Conservation (phyloP, 2,113 vertebrate species). For the Haplotaxodon microlepis region DNA sequence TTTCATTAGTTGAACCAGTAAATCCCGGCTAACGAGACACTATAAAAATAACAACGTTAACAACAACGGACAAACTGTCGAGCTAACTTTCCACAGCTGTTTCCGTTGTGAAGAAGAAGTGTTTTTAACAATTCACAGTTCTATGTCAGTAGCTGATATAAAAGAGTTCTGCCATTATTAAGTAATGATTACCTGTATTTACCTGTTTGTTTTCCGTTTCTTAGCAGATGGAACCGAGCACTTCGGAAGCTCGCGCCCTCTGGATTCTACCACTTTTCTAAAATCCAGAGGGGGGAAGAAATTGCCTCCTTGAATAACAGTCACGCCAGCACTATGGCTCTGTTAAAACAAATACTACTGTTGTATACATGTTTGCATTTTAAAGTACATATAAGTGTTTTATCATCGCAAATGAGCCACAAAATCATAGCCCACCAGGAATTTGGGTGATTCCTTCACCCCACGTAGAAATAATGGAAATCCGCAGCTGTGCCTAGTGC, state of each 20-base stretch:
- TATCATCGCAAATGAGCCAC: background rate
- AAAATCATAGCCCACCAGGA: background rate
- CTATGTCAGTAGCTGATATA: background rate
- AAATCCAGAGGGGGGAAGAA: background rate
- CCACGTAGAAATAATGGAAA: background rate
- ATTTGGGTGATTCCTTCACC: background rate
- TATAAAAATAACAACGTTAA: background rate
- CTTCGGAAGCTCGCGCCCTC: slow-evolving; percentile 16
- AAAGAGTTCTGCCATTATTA: background rate
- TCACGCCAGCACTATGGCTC: rapidly evolving
- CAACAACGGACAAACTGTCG: background rate
- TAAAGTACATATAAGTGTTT: background rate
- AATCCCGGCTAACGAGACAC: background rate
- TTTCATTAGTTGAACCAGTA: background rate
- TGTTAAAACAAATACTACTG: rapidly evolving
- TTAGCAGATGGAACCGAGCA: background rate
- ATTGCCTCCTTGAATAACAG: background rate
- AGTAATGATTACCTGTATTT: background rate
- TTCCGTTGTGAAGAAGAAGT: background rate
- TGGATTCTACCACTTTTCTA: slow-evolving; percentile 13
- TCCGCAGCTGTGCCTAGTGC: background rate
- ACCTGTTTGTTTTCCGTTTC: background rate
- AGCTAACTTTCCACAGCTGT: background rate
- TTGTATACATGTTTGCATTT: background rate
- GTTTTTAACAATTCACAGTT: background rate